A percentile compares a stretch with the other conserved stretches of the same genome.
Evolutionary conservation across 2,888 invertebrate genomes (phyloP).

Genomic region (Pocota personata): DNA sequence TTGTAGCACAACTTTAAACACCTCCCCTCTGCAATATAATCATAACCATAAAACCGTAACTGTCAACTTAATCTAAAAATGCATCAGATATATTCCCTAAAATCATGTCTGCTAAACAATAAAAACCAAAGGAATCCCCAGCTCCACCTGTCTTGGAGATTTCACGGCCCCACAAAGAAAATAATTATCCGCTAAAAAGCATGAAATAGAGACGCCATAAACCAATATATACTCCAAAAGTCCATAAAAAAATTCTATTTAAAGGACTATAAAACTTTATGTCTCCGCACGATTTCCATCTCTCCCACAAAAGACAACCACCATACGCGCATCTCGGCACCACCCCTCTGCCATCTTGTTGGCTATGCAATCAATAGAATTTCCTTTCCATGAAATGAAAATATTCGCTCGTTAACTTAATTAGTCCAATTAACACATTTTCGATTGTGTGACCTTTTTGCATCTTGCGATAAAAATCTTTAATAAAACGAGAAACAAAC

Average conservation of each 20-base stretch:
- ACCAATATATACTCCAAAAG: slow-evolving; percentile 20
- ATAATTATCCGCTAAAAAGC: slow-evolving; percentile 49
- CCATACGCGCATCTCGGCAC: not conserved
- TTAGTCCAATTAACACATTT: slow-evolving; percentile 71
- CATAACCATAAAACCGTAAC: not conserved
- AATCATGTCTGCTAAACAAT: not conserved
- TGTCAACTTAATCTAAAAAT: slow-evolving; percentile 13
- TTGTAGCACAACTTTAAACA: not conserved
- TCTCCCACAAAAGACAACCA: slow-evolving; percentile 19
- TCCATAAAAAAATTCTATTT: slow-evolving; percentile 62
- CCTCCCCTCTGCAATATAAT: not conserved
- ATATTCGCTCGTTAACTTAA: slow-evolving; percentile 67
- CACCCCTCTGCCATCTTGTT: not conserved
- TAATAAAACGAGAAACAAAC: not conserved
- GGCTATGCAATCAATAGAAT: slow-evolving; percentile 5
- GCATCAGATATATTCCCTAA: not conserved
- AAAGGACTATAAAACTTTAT: slow-evolving; percentile 44
- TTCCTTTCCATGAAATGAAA: slow-evolving; percentile 8
- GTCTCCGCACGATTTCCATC: slow-evolving; percentile 34
- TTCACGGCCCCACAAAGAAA: slow-evolving; percentile 8
- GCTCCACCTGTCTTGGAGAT: slow-evolving; percentile 20
- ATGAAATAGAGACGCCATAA: slow-evolving; percentile 38
- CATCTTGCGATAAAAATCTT: not conserved
- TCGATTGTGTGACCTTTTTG: slow-evolving; percentile 62
- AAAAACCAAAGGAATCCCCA: slow-evolving; percentile 8